Base-by-base conservation (phyloP, 2,113 vertebrate species). In the Prunella himalayana region DNA sequence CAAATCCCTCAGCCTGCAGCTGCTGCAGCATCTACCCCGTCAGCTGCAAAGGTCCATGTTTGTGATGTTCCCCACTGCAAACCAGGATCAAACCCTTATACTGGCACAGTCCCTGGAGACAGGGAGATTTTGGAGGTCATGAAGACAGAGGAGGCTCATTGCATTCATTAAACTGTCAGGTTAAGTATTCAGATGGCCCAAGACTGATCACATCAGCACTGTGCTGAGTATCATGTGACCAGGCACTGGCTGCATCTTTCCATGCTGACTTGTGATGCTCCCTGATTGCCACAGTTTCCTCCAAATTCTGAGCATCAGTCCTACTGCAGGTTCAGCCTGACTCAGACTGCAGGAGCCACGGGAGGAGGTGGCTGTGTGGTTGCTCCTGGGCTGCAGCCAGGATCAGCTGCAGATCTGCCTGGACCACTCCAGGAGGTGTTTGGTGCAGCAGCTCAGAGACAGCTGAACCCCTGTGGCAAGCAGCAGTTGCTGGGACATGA, bases 311-410 rank as follows among this genome's bases (percentile, higher is more conserved):
- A 82, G 47, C 27, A 12, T 66, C 45, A 10, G 19, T 50, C 24
- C 27, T 23, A 6, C 15, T 42, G 61, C 42, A 15, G 10, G 4
- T 76, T 79, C 0, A 1, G 24, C 75, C 73, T 28, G 31, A 54
- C 78, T 47, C 47, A 45, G 42, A 19, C 7, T 61, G 69, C 66
- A 44, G 39, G 33, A 8, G 49, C 13, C 21, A 90, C 68, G 60
- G 42, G 28, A 87, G 50, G n/a, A 6, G 60, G 81, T 1, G 0
- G 50, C 90, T 31, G 4, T 0, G 0, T 0, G 10, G 41, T 11
- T 37, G 31, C 73, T 83, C 37, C 82, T 88, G 37, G 2, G 53
- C 61, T 61, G 82, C 68, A 47, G 88, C 14, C 0, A 10, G 51
- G 68, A 31, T 70, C 15, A 66, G 37, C 64, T 64, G 83, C 75